phyloP scores from a whole-genome alignment of 2,797 vertebrate species.

The Oryzias sinensis region DNA sequence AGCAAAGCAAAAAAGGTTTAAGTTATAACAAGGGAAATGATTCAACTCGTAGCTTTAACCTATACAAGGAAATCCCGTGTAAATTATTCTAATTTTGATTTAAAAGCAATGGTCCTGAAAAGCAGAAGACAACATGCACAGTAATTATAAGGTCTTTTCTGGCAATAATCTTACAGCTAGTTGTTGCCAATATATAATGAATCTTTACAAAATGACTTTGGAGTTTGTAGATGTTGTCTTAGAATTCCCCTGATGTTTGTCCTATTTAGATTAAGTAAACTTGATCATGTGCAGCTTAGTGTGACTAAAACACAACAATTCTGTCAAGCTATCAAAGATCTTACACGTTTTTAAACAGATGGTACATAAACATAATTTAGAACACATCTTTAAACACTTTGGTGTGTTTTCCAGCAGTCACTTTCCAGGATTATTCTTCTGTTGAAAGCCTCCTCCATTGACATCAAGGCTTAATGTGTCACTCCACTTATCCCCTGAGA shows the following conservation, averaged over 20 bases:
- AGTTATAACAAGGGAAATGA: no score
- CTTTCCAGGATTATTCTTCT: conserved; percentile 14
- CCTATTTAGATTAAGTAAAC: conserved; percentile 1
- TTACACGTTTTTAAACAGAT: conserved; percentile 11
- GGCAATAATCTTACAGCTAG: no score
- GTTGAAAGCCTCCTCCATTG: conserved; percentile 31
- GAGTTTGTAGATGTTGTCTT: conserved; percentile 7
- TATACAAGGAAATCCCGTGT: no score
- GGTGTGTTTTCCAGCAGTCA: conserved; percentile 27
- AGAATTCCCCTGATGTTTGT: conserved; percentile 8
- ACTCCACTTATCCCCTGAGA: conserved; percentile 30
- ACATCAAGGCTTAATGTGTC: conserved; percentile 61
- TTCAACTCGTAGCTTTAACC: no score
- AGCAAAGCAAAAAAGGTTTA: no score
- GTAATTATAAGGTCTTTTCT: no score
- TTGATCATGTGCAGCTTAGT: background rate
- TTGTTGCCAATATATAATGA: background rate
- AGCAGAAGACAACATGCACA: no score
- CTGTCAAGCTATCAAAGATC: background rate
- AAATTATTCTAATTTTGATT: no score
- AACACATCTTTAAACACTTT: conserved; percentile 21
- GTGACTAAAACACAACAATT: conserved; percentile 5
- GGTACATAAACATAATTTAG: conserved; percentile 9
- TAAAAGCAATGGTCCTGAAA: no score
- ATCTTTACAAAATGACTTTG: conserved; percentile 4